phyloP scores from a whole-genome alignment of 2,797 vertebrate genomes.

The Catharus ustulatus region DNA sequence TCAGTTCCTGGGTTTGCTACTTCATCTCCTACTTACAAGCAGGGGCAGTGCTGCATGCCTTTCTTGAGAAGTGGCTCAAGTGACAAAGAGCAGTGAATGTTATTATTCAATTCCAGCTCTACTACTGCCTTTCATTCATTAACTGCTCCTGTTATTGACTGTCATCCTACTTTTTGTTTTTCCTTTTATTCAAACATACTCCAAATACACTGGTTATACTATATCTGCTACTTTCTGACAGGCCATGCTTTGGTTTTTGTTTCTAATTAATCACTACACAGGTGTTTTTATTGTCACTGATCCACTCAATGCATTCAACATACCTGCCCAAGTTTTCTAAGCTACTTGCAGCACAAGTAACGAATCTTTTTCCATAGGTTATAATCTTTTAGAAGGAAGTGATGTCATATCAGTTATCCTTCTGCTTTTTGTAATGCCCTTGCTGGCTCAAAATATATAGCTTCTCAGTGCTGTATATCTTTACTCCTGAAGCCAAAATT shows the following conservation, averaged over 20 bases:
- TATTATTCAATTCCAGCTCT: not conserved
- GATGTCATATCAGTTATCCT: not conserved
- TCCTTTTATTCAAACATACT: not conserved
- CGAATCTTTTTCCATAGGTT: not conserved
- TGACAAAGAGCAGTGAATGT: not conserved
- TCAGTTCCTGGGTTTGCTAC: not conserved
- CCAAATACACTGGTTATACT: not conserved
- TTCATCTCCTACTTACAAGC: not conserved
- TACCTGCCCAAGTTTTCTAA: not conserved
- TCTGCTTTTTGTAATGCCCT: not conserved
- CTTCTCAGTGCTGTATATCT: not conserved
- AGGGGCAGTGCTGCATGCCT: not conserved
- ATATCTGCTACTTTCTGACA: not conserved
- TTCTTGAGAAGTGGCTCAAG: not conserved
- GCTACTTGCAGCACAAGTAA: not conserved
- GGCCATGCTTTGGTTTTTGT: not conserved
- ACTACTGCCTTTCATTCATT: not conserved
- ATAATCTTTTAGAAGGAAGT: slow-evolving; percentile 4
- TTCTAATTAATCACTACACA: not conserved
- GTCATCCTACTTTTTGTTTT: not conserved
- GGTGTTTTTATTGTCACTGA: not conserved
- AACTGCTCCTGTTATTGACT: not conserved
- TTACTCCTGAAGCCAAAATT: not conserved
- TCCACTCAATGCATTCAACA: not conserved
- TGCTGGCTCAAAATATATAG: slow-evolving; percentile 9